These are phyloP conservation scores for Morone chrysops DNA, from an alignment of 2,113 vertebrate genomes.

Conservation along the genomic window DNA sequence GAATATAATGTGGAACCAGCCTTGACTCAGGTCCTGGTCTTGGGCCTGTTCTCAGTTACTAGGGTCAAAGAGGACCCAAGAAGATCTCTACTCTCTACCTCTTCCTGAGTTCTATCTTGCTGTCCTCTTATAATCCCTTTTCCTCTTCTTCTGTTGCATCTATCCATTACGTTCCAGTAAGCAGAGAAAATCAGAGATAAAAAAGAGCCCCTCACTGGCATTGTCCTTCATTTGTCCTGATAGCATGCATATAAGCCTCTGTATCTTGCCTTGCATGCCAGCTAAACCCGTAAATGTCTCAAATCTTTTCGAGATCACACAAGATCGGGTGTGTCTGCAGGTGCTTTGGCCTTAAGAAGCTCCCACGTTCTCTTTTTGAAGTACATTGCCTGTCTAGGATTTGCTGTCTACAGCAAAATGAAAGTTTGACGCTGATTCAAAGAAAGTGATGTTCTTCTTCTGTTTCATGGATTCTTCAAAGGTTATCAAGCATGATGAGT, in stretches of 20 bases:
- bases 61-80: too few relatives aligned
- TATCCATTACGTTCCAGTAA: background rate
- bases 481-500: background rate
- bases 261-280: background rate
- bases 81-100: background rate
- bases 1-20: too few relatives aligned
- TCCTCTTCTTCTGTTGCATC: background rate
- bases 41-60: background rate
- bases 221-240: conserved; percentile 41
- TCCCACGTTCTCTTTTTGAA: conserved; percentile 10
- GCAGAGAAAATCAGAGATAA: conserved; percentile 27
- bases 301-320: conserved; percentile 30
- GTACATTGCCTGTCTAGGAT: background rate
- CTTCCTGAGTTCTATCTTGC: background rate
- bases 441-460: conserved; percentile 5
- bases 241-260: conserved; percentile 26
- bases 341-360: conserved; percentile 20
- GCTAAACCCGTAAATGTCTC: conserved; percentile 17
- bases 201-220: background rate
- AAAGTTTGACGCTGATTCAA: conserved; percentile 17
- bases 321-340: conserved; percentile 4
- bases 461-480: conserved; percentile 11
- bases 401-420: conserved; percentile 43
- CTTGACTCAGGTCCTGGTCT: background rate
- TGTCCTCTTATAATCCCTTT: background rate